Conservation (phyloP, 2,113 vertebrate genomes). For the Rissa tridactyla region DNA sequence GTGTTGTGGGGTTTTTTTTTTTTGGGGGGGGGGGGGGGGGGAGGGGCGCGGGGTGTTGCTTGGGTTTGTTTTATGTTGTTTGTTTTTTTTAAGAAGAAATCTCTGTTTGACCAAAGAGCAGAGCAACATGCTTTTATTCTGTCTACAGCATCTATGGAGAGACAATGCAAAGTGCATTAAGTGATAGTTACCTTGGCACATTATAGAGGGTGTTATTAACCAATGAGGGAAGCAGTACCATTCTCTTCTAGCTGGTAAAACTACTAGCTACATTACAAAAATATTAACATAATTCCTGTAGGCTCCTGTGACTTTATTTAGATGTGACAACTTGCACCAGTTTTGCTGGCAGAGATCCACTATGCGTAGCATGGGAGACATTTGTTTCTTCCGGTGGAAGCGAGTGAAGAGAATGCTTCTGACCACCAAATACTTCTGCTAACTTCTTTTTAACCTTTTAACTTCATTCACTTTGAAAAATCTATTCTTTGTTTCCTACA, state of each 20-base stretch:
- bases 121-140: not conserved
- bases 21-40: not conserved
- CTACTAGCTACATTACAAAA: not conserved
- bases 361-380: rapidly evolving
- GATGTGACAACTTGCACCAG: not conserved
- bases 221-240: not conserved
- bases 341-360: not conserved
- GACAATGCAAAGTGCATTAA: not conserved
- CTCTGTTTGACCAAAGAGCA: not conserved
- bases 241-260: not conserved
- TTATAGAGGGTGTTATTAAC: not conserved
- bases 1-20: not conserved
- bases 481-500: not conserved
- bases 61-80: not conserved
- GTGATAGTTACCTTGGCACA: not conserved
- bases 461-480: not conserved
- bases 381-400: not conserved
- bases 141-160: not conserved
- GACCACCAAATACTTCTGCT: not conserved
- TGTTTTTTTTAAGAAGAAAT: not conserved
- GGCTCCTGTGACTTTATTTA: not conserved
- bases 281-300: not conserved
- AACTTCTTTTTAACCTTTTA: not conserved
- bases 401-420: not conserved
- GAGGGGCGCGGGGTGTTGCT: too few relatives aligned